These are phyloP conservation scores for Malurus leucopterus DNA, from an alignment of 2,797 vertebrate species.

Conservation along the genomic window DNA sequence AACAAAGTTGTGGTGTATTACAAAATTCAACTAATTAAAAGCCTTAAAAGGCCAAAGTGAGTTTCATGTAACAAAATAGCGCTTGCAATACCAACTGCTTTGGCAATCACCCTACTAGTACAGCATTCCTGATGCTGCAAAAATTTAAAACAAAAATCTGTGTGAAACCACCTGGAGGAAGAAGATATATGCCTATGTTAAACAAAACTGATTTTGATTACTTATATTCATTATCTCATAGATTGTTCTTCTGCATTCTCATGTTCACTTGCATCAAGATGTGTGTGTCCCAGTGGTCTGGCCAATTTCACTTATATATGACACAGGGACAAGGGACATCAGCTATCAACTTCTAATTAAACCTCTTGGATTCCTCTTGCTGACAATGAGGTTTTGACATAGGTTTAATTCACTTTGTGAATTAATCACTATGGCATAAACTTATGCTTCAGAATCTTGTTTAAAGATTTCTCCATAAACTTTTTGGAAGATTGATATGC, in stretches of 20 bases:
- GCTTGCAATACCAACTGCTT: neutral
- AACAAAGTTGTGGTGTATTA: neutral
- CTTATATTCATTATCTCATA: neutral
- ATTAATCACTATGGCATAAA: neutral
- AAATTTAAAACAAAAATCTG: neutral
- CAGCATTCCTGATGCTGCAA: neutral
- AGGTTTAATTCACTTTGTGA: neutral
- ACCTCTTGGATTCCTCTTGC: neutral
- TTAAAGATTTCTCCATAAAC: neutral
- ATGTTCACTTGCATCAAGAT: neutral
- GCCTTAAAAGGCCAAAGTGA: neutral
- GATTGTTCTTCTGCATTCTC: neutral
- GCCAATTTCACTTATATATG: neutral
- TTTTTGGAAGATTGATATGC: neutral
- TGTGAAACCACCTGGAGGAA: neutral
- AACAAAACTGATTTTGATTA: neutral
- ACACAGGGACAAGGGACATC: neutral
- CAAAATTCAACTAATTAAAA: constrained; percentile 3
- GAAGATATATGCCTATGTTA: neutral
- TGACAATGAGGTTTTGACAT: neutral
- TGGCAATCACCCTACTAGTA: neutral
- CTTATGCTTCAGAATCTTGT: neutral
- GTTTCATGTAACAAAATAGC: neutral
- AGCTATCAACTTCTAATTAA: neutral
- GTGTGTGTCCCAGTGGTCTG: neutral